Evolutionary conservation across 2,888 invertebrate genomes (phyloP), one percentile per base, ranked within the genome.

Genomic region (Mellilla xanthometata): DNA sequence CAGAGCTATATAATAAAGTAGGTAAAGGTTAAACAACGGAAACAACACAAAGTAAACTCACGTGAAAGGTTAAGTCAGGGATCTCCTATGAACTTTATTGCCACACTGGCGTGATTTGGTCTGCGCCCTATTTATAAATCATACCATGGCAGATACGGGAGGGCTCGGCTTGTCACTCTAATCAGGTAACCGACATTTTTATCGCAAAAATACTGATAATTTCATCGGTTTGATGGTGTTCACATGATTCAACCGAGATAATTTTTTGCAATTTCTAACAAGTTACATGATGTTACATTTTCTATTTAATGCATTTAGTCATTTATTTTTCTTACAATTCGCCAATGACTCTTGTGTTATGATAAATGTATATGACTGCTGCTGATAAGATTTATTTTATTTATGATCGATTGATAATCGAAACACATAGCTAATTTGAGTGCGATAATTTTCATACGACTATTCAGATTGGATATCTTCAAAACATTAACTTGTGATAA

Each of bases 71-170:
- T 24, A 29, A 29, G 4, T 29, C 30, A 48, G 33, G 11, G 23
- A 19, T 27, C 39, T 30, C 30, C 23, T 13, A 33, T 39, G 26
- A 53, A 36, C 41, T 49, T 49, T 44, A 46, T 29, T 11, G 31
- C 33, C 39, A 39, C 49, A 73, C 72, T 75, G 61, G 50, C 57
- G 44, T 40, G 43, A 42, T 32, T 26, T 23, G 24, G 29, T 23
- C 30, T 32, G 33, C 40, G 41, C 46, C 49, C 56, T 52, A 61
- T 69, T 70, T 81, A 77, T 81, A 82, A 81, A 78, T 74, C 72
- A 72, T 27, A 51, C 50, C 47, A 57, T 63, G 60, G 61, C 56
- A 66, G 72, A 76, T 72, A 76, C 34, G 43, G 12, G 56, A 50
- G 64, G 66, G 66, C 62, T 56, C 56, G 68, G 59, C 61, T 35